Evolutionary conservation across 1,140 invertebrate species (phyloP), one percentile per base, ranked within the genome.

Genomic region (Drosophila rhopaloa): DNA sequence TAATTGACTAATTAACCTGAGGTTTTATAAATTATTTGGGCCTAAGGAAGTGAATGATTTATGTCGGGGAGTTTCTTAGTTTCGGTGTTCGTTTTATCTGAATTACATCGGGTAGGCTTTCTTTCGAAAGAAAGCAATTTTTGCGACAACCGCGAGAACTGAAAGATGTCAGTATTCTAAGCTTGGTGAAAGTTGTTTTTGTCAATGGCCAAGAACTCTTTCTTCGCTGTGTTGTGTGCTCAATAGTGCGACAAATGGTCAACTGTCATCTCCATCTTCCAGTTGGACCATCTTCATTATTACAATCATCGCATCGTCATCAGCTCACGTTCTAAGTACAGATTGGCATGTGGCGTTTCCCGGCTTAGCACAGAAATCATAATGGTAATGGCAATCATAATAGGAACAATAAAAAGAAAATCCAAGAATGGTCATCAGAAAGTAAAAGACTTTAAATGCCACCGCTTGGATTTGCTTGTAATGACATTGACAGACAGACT

Each of bases 121-220:
- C 54, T 71, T 68, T 57, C 58, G 55, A 79, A 72, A 82, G 62
- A 88, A 81, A 85, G 59, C 66, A 73, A 78, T 75, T 71, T 79
- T 78, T 76, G 72, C 72, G 77, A 71, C 66, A 71, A 41, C 37
- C 14, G 13, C 57, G 44, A 66, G 55, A 46, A 59, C 56, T 50
- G 68, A 86, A 90, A 90, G 61, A 88, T 82, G 78, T 82, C 73
- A 86, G 32, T 67, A 78, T 86, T 91, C 76, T 89, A 67, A 83
- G 75, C 76, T 19, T 61, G 85, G 90, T 86, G 90, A 91, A 91
- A 91, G 90, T 90, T 68, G 90, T 91, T 89, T 71, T 83, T 91
- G 68, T 84, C 89, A 79, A 86, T 76, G 76, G 76, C 80, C 80
- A 78, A 90, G 81, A 85, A 89, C 58, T 77, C 59, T 67, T 48